Percentiles rank a stretch among this genome's conserved stretches.
Conservation (phyloP, 2,888 invertebrate species). For the Seira musarum region DNA sequence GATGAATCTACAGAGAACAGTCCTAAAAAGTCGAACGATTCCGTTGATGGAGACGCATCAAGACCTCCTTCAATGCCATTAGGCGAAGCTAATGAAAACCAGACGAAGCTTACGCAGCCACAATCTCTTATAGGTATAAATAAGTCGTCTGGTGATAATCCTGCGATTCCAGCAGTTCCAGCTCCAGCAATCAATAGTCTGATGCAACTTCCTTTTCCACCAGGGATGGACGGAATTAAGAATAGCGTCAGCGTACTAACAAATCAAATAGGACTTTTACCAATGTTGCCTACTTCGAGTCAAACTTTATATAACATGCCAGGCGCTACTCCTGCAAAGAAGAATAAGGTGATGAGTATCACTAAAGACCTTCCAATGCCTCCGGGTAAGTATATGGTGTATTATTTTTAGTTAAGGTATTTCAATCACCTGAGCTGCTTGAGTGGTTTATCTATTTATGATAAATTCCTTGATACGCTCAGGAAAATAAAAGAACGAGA, state of each 20-base stretch:
- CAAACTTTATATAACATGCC: conserved; percentile 47
- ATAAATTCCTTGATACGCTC: conserved; percentile 66
- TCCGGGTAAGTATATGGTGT: conserved; percentile 77
- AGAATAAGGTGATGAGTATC: conserved; percentile 75
- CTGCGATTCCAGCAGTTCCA: conserved; percentile 42
- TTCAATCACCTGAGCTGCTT: conserved; percentile 62
- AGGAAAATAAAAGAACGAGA: conserved; percentile 64
- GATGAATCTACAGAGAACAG: conserved; percentile 74
- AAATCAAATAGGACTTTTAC: conserved; percentile 22
- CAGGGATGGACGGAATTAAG: conserved; percentile 63
- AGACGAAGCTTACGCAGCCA: not conserved
- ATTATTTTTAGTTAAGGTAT: conserved; percentile 18
- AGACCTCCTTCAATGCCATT: not conserved
- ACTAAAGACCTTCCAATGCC: conserved; percentile 93
- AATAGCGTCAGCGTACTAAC: conserved; percentile 33
- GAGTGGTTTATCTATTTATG: conserved; percentile 59
- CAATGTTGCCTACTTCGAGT: conserved; percentile 23
- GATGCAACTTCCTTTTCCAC: conserved; percentile 68
- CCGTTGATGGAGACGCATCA: conserved; percentile 49
- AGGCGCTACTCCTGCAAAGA: conserved; percentile 42
- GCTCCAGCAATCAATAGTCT: conserved; percentile 50
- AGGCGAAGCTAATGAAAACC: not conserved
- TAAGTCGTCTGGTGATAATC: conserved; percentile 13
- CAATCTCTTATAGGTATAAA: not conserved
- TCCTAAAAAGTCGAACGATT: conserved; percentile 57